Evolutionary conservation across 2,888 invertebrate species (phyloP).

Genomic region (Orthosia gothica): DNA sequence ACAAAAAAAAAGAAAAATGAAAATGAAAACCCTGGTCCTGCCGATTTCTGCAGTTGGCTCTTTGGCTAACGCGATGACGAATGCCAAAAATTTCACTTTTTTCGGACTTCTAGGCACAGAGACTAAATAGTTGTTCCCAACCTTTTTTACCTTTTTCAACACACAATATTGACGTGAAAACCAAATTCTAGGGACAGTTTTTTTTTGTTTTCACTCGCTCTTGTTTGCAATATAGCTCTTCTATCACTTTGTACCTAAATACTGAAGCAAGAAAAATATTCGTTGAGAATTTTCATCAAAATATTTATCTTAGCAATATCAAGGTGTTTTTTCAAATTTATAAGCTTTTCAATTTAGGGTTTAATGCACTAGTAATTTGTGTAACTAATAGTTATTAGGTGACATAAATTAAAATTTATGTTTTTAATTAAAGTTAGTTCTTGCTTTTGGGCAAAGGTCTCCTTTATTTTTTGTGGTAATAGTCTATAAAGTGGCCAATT

Average conservation of each 20-base stretch:
- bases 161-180: no score
- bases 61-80: no score
- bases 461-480: background rate
- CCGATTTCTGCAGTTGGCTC: no score
- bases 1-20: no score
- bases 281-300: constrained; percentile 15
- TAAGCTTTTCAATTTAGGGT: constrained; percentile 15
- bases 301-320: constrained; percentile 7
- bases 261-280: background rate
- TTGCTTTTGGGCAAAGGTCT: background rate
- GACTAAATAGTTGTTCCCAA: no score
- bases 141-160: no score
- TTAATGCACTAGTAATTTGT: constrained; percentile 6
- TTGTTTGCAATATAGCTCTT: background rate
- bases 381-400: constrained; percentile 16
- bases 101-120: no score
- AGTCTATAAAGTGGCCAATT: constrained; percentile 8
- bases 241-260: background rate
- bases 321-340: background rate
- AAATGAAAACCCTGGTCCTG: no score
- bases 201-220: no score
- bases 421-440: constrained; percentile 19
- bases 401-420: background rate
- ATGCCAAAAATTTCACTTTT: no score
- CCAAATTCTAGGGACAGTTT: no score